phyloP scores from a whole-genome alignment of 2,797 vertebrate species.

The Potorous gilbertii region DNA sequence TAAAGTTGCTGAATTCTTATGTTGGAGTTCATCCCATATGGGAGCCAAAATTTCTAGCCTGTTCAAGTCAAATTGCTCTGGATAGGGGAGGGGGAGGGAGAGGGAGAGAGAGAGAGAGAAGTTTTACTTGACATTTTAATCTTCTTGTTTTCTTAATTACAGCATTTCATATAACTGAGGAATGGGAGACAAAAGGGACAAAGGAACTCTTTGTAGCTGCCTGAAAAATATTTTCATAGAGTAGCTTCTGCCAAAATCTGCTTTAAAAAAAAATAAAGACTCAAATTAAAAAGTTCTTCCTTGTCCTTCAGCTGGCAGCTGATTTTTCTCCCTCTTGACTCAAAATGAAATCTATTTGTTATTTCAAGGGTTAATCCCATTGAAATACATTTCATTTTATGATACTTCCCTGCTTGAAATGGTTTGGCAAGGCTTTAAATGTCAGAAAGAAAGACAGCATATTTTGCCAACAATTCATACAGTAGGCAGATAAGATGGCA shows the following conservation, averaged over 20 bases:
- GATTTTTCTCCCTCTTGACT: constrained; percentile 1
- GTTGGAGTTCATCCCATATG: background rate
- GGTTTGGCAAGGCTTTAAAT: background rate
- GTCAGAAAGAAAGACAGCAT: constrained; percentile 9
- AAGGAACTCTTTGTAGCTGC: constrained; percentile 55
- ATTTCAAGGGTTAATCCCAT: constrained; percentile 59
- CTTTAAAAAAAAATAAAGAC: constrained; percentile 68
- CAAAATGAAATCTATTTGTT: constrained; percentile 56
- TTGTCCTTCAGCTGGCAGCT: constrained; percentile 37
- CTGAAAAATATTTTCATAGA: constrained; percentile 47
- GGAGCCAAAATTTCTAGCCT: background rate
- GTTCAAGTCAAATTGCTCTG: background rate
- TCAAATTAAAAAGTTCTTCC: constrained; percentile 63
- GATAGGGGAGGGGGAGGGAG: background rate
- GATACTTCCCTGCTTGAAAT: constrained; percentile 54
- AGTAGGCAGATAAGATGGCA: background rate
- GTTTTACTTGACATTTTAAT: constrained; percentile 72
- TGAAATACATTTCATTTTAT: constrained; percentile 25
- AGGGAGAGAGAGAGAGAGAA: constrained; percentile 50
- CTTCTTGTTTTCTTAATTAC: constrained; percentile 73
- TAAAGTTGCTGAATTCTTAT: background rate
- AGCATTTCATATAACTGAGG: constrained; percentile 67
- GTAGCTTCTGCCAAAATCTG: constrained; percentile 67
- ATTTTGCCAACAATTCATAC: background rate
- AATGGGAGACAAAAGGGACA: constrained; percentile 56